A percentile compares a stretch with the other conserved stretches of the same genome.
Evolutionary conservation across 1,140 invertebrate genomes (phyloP).

Genomic region (Brachionus rubens): DNA sequence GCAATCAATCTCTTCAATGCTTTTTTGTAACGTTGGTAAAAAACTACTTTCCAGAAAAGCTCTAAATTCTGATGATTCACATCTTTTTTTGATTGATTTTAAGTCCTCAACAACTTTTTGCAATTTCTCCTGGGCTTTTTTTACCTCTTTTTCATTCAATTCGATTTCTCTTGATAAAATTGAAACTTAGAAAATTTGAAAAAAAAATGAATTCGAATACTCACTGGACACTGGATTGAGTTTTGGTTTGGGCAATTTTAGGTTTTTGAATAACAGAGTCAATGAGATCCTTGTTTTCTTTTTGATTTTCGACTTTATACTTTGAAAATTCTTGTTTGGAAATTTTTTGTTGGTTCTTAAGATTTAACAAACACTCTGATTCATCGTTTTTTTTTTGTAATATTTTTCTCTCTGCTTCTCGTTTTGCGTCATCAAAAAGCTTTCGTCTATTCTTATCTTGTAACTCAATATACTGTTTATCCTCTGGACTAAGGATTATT

Average conservation of each 20-base stretch:
- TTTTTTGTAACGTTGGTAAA: background rate
- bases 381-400: background rate
- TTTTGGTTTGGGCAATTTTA: too few species aligned
- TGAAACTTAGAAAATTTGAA: too few species aligned
- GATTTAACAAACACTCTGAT: background rate
- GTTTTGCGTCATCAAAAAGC: background rate
- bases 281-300: background rate
- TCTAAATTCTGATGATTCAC: background rate
- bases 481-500: background rate
- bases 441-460: background rate
- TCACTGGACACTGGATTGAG: too few species aligned
- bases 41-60: background rate
- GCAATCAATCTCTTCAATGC: background rate
- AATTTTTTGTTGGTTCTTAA: slow-evolving; percentile 6
- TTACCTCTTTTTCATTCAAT: too few species aligned
- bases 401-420: background rate
- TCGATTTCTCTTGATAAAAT: too few species aligned
- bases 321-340: background rate
- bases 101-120: background rate
- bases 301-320: background rate
- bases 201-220: too few species aligned
- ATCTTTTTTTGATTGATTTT: background rate
- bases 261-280: background rate
- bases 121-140: too few species aligned
- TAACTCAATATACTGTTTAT: background rate